Evolutionary conservation across 2,797 vertebrate genomes (phyloP), one percentile per base, ranked within the genome.

Genomic region (Gallinago stenura): DNA sequence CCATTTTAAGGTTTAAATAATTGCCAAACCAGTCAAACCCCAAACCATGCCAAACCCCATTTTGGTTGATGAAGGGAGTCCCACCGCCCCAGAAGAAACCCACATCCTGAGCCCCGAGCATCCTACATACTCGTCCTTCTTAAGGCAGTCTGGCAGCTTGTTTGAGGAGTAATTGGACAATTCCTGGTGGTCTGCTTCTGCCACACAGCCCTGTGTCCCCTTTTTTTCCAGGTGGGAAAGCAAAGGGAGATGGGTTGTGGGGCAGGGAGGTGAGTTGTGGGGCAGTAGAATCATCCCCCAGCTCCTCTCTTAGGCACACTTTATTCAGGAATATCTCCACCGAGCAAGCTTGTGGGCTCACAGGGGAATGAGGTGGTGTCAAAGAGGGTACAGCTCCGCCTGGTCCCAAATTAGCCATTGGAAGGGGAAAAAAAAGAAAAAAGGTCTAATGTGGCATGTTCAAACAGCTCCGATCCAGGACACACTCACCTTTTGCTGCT

Each of bases 151-250:
- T 60, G 46, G 15, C 48, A 64, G 4, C 1, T 50, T 48, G 14
- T 39, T 2, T 31, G 53, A 77, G 64, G 35, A 56, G 16, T 25
- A n/a, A 11, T 62, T 17, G 30, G 0, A n/a, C 3, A 1, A 1
- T 61, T 82, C 33, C 39, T 11, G 21, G 33, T 22, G 30, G 31
- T 50, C 33, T 33, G 26, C 35, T 45, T n/a, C 45, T 50, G 35
- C 30, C 46, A 18, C 54, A 7, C 0, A 3, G 31, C 0, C 0
- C 28, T 3, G 4, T 12, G 22, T 12, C 57, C 15, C 30, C 20
- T 65, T 76, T 53, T 65, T 82, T 53, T 10, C 26, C 51, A 60
- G 72, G 14, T 26, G 69, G 64, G 39, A 72, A 51, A 28, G n/a
- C 43, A 15, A 30, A 37, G 58, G 35, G 50, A 72, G 6, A 14